phyloP scores from a whole-genome alignment of 2,113 vertebrate genomes.

The Dendropsophus ebraccatus region DNA sequence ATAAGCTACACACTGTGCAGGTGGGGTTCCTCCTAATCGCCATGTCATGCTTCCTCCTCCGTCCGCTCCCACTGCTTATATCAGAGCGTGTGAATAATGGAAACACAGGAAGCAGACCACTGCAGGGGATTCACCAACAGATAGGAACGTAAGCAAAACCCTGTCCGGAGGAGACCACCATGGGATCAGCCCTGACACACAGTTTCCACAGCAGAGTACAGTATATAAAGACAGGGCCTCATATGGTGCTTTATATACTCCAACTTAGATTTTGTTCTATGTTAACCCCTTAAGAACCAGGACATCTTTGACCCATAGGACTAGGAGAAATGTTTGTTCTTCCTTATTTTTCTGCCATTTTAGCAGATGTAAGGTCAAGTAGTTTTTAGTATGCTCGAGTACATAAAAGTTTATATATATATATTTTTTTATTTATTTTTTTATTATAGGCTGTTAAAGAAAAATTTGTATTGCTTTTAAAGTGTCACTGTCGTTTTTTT shows the following conservation, averaged over 20 bases:
- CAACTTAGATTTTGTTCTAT: not conserved
- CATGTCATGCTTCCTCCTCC: not conserved
- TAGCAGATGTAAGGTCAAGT: no score
- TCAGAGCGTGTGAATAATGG: constrained; percentile 17
- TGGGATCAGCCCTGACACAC: not conserved
- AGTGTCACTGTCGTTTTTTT: no score
- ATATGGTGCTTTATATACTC: not conserved
- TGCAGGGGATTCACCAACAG: constrained; percentile 6
- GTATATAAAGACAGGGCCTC: not conserved
- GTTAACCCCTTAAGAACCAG: no score
- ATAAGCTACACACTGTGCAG: not conserved
- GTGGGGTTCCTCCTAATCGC: not conserved
- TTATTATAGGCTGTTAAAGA: no score
- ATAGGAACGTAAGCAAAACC: not conserved
- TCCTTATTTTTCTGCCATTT: no score
- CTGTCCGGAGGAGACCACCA: constrained; percentile 3
- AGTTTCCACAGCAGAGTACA: not conserved
- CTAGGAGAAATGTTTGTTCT: no score
- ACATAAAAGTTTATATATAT: no score
- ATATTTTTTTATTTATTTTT: no score
- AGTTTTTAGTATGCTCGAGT: no score
- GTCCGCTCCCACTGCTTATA: not conserved
- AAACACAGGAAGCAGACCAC: not conserved
- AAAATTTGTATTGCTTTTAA: no score
- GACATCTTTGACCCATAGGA: no score